A percentile compares a stretch with the other conserved stretches of the same genome.
These are phyloP conservation scores for Nomada flava DNA, from an alignment of 2,888 invertebrate genomes.

Conservation along the genomic window DNA sequence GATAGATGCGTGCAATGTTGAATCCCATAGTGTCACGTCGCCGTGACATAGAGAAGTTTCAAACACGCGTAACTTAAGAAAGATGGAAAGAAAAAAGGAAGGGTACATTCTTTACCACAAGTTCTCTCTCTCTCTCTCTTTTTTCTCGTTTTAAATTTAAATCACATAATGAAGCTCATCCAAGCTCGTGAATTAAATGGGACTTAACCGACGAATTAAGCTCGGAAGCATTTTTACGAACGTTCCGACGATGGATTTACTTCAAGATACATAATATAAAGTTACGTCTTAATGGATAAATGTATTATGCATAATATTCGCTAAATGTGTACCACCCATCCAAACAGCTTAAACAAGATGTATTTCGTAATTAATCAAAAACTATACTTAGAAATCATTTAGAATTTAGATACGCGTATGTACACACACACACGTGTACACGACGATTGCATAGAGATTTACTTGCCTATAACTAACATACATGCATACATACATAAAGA, in stretches of 20 bases:
- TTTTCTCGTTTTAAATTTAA: constrained; percentile 11
- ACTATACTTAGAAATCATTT: constrained; percentile 47
- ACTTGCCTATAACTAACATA: neutral
- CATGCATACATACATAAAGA: constrained; percentile 2
- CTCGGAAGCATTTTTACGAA: constrained; percentile 49
- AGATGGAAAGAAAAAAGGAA: neutral
- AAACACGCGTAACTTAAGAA: constrained; percentile 10
- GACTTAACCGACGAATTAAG: constrained; percentile 36
- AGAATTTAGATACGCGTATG: constrained; percentile 17
- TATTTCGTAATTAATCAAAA: constrained; percentile 48
- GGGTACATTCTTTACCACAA: constrained; percentile 11
- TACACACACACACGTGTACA: neutral
- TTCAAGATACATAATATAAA: constrained; percentile 39
- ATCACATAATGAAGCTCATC: constrained; percentile 58
- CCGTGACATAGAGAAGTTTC: constrained; percentile 6
- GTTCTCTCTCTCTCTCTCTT: constrained; percentile 7
- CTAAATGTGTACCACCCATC: constrained; percentile 51
- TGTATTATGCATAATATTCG: constrained; percentile 58
- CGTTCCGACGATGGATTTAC: constrained; percentile 46
- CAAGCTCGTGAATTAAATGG: constrained; percentile 57
- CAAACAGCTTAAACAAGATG: constrained; percentile 53
- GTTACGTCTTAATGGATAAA: constrained; percentile 52
- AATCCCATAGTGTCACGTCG: constrained; percentile 14
- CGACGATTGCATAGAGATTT: neutral
- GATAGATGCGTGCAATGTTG: constrained; percentile 23